phyloP scores from a whole-genome alignment of 53 echinoderm and acorn worm species.

The Actinopyga echinites region DNA sequence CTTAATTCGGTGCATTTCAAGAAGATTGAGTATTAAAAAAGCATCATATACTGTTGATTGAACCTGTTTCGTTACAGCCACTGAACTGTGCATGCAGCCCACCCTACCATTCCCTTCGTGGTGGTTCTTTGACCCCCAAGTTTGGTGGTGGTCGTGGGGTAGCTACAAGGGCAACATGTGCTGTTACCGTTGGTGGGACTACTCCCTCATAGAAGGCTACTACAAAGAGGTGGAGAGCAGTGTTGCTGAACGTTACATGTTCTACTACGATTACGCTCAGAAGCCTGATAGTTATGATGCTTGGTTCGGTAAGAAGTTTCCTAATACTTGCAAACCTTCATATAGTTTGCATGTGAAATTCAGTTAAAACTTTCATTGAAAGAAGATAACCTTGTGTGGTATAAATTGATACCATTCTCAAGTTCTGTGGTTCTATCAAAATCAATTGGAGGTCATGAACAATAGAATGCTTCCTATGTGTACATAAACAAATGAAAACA shows the following conservation, averaged over 20 bases:
- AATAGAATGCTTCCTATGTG: no score
- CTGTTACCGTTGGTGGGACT: slow-evolving; percentile 77
- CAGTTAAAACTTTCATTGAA: no score
- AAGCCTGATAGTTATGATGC: background rate
- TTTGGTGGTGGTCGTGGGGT: slow-evolving; percentile 16
- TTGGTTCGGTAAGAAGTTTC: slow-evolving; percentile 7
- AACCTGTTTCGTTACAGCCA: background rate
- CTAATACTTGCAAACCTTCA: no score
- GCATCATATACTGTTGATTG: background rate
- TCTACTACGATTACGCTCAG: slow-evolving; percentile 23
- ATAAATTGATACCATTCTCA: no score
- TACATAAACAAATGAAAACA: no score
- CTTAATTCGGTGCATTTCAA: no score
- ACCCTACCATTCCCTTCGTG: slow-evolving; percentile 26
- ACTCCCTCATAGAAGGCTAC: slow-evolving; percentile 79
- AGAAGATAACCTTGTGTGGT: no score
- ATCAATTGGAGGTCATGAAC: no score
- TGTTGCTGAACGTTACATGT: slow-evolving; percentile 76
- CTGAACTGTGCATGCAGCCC: slow-evolving; percentile 39
- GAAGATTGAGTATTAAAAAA: background rate
- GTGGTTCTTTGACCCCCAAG: background rate
- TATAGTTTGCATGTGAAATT: no score
- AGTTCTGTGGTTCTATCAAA: no score
- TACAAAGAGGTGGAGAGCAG: slow-evolving; percentile 59
- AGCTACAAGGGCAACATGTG: slow-evolving; percentile 72